A percentile compares a stretch with the other conserved stretches of the same genome.
Conservation (phyloP, 1,140 invertebrate species). For the Zaprionus kolodkinae region DNA sequence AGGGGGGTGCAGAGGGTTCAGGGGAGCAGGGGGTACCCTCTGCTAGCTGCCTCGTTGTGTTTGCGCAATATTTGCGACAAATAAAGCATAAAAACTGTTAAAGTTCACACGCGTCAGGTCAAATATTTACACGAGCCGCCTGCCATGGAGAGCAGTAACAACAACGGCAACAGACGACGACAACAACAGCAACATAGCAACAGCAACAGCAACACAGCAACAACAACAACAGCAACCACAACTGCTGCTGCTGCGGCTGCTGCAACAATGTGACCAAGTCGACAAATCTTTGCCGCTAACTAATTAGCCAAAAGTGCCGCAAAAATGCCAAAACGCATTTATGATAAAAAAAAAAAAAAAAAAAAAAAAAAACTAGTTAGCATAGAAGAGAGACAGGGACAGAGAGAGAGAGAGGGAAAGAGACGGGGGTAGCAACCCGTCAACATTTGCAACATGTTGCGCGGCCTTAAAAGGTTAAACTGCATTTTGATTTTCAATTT, state of each 20-base stretch:
- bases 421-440: constrained; percentile 13
- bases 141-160: constrained; percentile 43
- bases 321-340: constrained; percentile 64
- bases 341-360: constrained; percentile 56
- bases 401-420: not conserved
- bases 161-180: constrained; percentile 23
- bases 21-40: not conserved
- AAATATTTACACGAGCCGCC: constrained; percentile 78
- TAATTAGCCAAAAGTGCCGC: constrained; percentile 42
- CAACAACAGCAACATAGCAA: constrained; percentile 3
- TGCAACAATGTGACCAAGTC: constrained; percentile 2
- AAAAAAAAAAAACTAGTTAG: constrained; percentile 27
- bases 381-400: not conserved
- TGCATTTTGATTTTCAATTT: constrained; percentile 59
- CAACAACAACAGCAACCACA: constrained; percentile 11
- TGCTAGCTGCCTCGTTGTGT: constrained; percentile 45
- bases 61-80: constrained; percentile 83
- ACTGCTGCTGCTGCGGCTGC: not conserved
- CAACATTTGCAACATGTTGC: constrained; percentile 62
- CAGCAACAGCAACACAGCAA: constrained; percentile 14
- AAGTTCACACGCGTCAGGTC: constrained; percentile 80
- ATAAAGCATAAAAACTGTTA: constrained; percentile 84
- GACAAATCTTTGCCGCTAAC: constrained; percentile 10
- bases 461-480: constrained; percentile 68
- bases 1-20: too few species aligned